Percentiles rank a stretch among this genome's conserved stretches.
phyloP scores from a whole-genome alignment of 2,888 invertebrate species.

The Nephrocerus scutellatus region DNA sequence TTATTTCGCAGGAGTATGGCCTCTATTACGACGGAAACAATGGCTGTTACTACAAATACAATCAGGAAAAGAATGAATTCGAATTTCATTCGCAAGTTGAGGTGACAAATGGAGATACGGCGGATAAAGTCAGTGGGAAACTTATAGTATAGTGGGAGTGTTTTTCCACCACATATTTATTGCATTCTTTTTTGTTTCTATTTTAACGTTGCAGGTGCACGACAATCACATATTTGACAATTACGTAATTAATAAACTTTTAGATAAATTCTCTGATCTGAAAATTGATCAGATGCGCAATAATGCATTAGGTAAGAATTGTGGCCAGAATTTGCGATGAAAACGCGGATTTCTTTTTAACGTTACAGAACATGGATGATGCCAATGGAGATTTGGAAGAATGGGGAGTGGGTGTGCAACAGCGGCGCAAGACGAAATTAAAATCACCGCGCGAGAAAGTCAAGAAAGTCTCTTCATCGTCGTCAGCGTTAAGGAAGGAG shows the following conservation, averaged over 20 bases:
- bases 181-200: slow-evolving; percentile 4
- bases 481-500: too few species aligned
- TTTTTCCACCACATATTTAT: too few species aligned
- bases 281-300: slow-evolving; percentile 51
- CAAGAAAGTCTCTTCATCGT: too few species aligned
- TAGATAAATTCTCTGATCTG: slow-evolving; percentile 44
- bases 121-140: slow-evolving; percentile 27
- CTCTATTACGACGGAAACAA: slow-evolving; percentile 84
- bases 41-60: slow-evolving; percentile 76
- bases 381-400: slow-evolving; percentile 33
- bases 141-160: too few species aligned
- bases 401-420: too few species aligned
- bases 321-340: slow-evolving; percentile 41
- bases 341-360: slow-evolving; percentile 48
- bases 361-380: slow-evolving; percentile 33
- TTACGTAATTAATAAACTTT: slow-evolving; percentile 42
- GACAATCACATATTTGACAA: slow-evolving; percentile 28
- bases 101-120: slow-evolving; percentile 32
- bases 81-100: slow-evolving; percentile 74
- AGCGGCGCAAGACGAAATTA: slow-evolving; percentile 14
- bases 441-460: slow-evolving; percentile 26
- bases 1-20: slow-evolving; percentile 62
- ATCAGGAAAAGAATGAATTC: slow-evolving; percentile 66
- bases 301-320: slow-evolving; percentile 52
- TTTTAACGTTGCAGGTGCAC: slow-evolving; percentile 23